Conservation (phyloP, 2,113 vertebrate species). For the Spilogale gracilis region DNA sequence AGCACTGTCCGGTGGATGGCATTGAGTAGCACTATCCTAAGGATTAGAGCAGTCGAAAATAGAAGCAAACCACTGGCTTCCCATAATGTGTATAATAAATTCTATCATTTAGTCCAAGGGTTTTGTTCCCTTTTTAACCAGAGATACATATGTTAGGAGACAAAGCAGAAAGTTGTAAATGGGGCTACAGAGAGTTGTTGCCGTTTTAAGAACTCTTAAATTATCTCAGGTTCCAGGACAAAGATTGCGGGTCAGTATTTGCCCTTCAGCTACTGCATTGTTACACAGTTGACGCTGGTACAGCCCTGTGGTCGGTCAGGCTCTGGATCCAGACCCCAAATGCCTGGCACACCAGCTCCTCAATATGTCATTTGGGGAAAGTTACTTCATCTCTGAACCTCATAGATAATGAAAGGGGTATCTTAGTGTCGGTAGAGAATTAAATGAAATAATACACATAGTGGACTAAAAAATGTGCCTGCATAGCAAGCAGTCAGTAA, state of each 20-base stretch:
- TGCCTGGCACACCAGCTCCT: background rate
- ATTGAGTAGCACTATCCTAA: background rate
- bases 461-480: background rate
- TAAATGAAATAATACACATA: background rate
- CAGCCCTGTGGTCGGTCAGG: background rate
- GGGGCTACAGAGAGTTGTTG: background rate
- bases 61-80: background rate
- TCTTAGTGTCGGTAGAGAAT: background rate
- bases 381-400: conserved; percentile 5
- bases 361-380: background rate
- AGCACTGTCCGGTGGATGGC: background rate
- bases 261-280: background rate
- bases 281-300: background rate
- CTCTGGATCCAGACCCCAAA: background rate
- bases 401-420: background rate
- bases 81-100: background rate
- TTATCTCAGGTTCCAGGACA: background rate
- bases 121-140: background rate
- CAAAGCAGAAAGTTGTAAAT: conserved; percentile 25
- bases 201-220: background rate
- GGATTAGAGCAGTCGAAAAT: background rate
- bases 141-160: background rate
- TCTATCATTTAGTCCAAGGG: background rate
- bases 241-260: background rate
- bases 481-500: background rate